A percentile compares a stretch with the other conserved stretches of the same genome.
These are phyloP conservation scores for Halcyon senegalensis DNA, from an alignment of 2,113 vertebrate species.

Conservation along the genomic window DNA sequence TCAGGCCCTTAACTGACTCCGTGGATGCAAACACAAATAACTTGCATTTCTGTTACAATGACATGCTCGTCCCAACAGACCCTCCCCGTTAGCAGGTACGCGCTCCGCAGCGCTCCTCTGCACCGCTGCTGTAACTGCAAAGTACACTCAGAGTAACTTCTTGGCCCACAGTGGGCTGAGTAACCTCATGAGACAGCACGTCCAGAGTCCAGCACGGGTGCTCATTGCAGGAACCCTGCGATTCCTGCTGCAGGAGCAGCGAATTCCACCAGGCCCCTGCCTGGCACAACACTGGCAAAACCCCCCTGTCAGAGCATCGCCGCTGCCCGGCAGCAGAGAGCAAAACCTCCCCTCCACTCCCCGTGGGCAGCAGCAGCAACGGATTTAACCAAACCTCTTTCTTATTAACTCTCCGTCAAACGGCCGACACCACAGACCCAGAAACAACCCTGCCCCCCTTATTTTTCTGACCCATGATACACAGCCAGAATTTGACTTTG, in stretches of 20 bases:
- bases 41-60: background rate
- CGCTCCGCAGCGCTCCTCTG: background rate
- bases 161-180: background rate
- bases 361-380: fast-evolving
- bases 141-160: background rate
- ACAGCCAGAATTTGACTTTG: background rate
- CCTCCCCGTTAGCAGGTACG: background rate
- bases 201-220: background rate
- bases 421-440: background rate
- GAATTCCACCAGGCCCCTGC: background rate
- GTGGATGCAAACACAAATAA: background rate
- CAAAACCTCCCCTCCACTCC: background rate
- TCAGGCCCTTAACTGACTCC: background rate
- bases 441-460: background rate
- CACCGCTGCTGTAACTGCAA: background rate
- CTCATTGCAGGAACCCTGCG: background rate
- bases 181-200: fast-evolving
- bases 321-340: background rate
- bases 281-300: background rate
- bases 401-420: background rate
- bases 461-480: background rate
- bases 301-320: background rate
- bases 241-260: background rate
- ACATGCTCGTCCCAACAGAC: background rate
- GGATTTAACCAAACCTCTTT: background rate